These are phyloP conservation scores for Ptiloglossa arizonensis DNA, from an alignment of 1,140 invertebrate genomes.

Conservation along the genomic window DNA sequence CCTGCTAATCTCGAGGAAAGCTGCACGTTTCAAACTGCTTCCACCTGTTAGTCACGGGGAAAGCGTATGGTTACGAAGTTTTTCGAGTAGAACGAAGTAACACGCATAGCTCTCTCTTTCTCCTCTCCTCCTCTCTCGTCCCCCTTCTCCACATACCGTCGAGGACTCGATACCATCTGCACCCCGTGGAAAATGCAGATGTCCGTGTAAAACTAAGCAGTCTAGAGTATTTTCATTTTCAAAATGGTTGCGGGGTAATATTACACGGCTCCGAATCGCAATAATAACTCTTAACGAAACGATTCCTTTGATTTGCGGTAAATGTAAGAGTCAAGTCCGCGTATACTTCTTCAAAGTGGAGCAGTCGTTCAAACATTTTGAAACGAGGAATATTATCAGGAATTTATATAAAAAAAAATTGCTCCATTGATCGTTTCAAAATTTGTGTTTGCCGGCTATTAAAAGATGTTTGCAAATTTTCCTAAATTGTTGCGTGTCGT, in stretches of 20 bases:
- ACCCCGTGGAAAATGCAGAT: conserved; percentile 30
- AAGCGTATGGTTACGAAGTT: conserved; percentile 60
- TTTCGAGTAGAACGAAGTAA: conserved; percentile 54
- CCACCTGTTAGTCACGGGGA: conserved; percentile 64
- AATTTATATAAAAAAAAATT: too few relatives aligned
- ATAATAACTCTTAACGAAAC: neutral
- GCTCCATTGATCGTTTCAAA: too few relatives aligned
- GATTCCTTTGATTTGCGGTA: neutral
- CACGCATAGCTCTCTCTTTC: conserved; percentile 28
- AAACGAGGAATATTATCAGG: too few relatives aligned
- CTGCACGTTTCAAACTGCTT: conserved; percentile 56
- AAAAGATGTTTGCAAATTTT: too few relatives aligned
- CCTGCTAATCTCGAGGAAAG: conserved; percentile 64
- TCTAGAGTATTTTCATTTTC: neutral
- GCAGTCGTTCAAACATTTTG: too few relatives aligned
- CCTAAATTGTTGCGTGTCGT: too few relatives aligned
- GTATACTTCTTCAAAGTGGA: too few relatives aligned
- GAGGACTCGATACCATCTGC: conserved; percentile 27
- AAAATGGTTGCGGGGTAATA: neutral
- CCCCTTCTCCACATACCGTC: neutral
- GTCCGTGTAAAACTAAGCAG: neutral
- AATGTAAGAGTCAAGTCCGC: too few relatives aligned
- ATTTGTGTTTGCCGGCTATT: too few relatives aligned
- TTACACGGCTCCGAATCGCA: neutral
- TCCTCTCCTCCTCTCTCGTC: too few relatives aligned